These are phyloP conservation scores for Phanerotoma sp. DNA, from an alignment of 2,888 invertebrate genomes.

Conservation along the genomic window DNA sequence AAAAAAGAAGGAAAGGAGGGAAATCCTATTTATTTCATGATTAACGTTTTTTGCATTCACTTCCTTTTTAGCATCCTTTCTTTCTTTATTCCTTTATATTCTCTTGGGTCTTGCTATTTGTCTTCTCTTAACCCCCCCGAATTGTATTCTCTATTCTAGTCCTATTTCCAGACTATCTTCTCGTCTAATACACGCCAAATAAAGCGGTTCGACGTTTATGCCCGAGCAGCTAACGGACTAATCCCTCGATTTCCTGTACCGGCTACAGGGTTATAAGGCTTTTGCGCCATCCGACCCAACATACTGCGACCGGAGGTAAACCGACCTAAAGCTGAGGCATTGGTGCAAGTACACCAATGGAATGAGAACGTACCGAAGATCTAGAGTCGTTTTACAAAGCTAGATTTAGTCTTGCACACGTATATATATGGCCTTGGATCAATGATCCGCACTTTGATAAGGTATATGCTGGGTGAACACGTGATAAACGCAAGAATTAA, in stretches of 20 bases:
- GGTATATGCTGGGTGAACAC: conserved; percentile 31
- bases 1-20: not conserved
- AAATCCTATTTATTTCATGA: conserved; percentile 16
- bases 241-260: conserved; percentile 30
- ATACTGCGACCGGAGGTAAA: not conserved
- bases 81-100: not conserved
- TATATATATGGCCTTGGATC: not conserved
- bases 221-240: conserved; percentile 39
- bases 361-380: not conserved
- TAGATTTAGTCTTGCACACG: not conserved
- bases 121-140: too few relatives aligned
- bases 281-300: not conserved
- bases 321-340: not conserved
- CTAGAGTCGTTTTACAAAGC: not conserved
- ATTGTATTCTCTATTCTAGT: too few relatives aligned
- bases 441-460: conserved; percentile 27
- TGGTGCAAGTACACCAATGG: not conserved
- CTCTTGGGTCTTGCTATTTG: not conserved
- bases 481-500: conserved; percentile 10
- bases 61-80: not conserved
- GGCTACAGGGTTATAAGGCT: conserved; percentile 13
- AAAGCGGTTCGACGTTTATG: conserved; percentile 46
- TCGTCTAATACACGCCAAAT: conserved; percentile 42
- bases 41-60: not conserved
- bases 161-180: conserved; percentile 37